phyloP scores from a whole-genome alignment of 2,797 vertebrate genomes.

The Enteromius argenteus region DNA sequence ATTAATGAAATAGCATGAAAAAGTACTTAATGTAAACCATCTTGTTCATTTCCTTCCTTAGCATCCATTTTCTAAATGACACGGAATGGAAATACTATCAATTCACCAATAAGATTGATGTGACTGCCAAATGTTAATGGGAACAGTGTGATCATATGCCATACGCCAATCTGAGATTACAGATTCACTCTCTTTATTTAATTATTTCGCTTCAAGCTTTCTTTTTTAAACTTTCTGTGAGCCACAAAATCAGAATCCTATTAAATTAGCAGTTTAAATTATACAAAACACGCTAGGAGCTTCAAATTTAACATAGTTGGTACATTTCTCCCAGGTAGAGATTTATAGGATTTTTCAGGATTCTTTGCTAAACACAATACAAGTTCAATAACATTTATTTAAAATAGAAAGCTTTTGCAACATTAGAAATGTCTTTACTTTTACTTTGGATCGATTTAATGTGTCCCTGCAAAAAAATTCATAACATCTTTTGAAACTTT shows the following conservation, averaged over 20 bases:
- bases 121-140: slow-evolving; percentile 34
- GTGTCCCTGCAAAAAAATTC: neutral
- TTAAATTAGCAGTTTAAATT: neutral
- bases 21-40: slow-evolving; percentile 17
- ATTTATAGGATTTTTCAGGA: neutral
- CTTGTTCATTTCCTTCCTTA: slow-evolving; percentile 1
- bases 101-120: slow-evolving; percentile 7
- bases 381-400: neutral
- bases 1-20: slow-evolving; percentile 17
- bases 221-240: neutral
- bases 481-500: neutral
- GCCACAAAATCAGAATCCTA: neutral
- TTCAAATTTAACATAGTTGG: neutral
- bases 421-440: neutral
- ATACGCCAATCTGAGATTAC: slow-evolving; percentile 8
- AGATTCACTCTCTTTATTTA: slow-evolving; percentile 23
- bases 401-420: neutral
- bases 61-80: slow-evolving; percentile 35
- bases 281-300: neutral
- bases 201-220: neutral
- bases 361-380: neutral
- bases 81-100: slow-evolving; percentile 14
- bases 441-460: neutral
- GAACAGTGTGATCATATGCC: slow-evolving; percentile 14
- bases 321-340: neutral